A percentile compares a stretch with the other conserved stretches of the same genome.
Conservation (phyloP, 2,888 invertebrate genomes). For the Agriopis aurantiaria region DNA sequence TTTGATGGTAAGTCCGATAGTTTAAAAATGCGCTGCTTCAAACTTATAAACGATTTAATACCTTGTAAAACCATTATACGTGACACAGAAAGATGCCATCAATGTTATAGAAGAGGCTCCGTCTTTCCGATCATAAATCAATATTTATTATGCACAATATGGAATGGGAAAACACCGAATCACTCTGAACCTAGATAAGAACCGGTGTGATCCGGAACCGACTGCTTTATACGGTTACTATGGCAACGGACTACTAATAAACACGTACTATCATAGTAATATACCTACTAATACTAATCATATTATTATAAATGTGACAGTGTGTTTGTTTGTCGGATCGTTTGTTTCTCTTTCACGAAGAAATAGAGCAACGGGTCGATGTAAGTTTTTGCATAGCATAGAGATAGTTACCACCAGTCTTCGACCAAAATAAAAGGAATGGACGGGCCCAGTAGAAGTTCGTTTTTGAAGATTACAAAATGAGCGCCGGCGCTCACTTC, state of each 20-base stretch:
- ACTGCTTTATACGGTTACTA: slow-evolving; percentile 43
- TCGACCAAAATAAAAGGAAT: too few relatives aligned
- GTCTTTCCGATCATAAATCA: slow-evolving; percentile 19
- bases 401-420: too few relatives aligned
- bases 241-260: slow-evolving; percentile 32
- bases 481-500: too few relatives aligned
- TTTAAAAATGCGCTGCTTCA: neutral
- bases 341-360: too few relatives aligned
- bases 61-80: slow-evolving; percentile 27
- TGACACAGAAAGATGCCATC: slow-evolving; percentile 26
- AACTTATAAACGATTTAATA: slow-evolving; percentile 17
- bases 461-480: too few relatives aligned
- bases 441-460: too few relatives aligned
- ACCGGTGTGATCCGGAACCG: slow-evolving; percentile 27
- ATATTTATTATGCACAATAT: slow-evolving; percentile 32
- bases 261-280: neutral
- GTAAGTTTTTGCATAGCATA: too few relatives aligned
- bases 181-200: slow-evolving; percentile 33
- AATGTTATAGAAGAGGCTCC: slow-evolving; percentile 17
- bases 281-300: too few relatives aligned
- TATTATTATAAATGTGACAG: too few relatives aligned
- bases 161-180: slow-evolving; percentile 42
- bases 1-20: neutral
- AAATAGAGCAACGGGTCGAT: too few relatives aligned
- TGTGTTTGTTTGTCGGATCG: too few relatives aligned